Evolutionary conservation across 2,888 invertebrate genomes (phyloP).

Genomic region (Acronicta aceris): DNA sequence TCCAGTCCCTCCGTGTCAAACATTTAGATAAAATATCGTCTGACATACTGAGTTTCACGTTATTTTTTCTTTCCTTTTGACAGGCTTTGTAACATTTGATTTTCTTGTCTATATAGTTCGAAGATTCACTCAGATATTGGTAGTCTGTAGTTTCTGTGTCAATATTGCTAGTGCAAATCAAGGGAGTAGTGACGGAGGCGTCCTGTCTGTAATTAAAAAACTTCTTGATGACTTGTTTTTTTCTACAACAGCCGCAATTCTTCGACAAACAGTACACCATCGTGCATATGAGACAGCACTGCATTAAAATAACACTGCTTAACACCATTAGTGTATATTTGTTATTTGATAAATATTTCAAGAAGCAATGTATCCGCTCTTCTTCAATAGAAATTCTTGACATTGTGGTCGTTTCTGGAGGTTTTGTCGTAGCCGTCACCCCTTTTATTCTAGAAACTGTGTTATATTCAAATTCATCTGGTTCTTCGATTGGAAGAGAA

Average conservation of each 20-base stretch:
- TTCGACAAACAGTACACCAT: constrained; percentile 69
- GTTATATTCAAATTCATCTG: neutral
- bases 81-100: constrained; percentile 81
- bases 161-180: constrained; percentile 77
- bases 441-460: neutral
- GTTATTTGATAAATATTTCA: constrained; percentile 52
- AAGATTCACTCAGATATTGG: constrained; percentile 73
- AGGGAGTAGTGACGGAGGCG: constrained; percentile 79
- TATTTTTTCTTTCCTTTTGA: constrained; percentile 69
- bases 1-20: constrained; percentile 79
- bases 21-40: constrained; percentile 84
- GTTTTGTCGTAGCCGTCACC: neutral
- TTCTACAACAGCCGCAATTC: constrained; percentile 60
- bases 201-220: constrained; percentile 78
- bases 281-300: constrained; percentile 73
- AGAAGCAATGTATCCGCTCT: neutral
- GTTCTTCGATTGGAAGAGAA: neutral
- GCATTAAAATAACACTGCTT: constrained; percentile 63
- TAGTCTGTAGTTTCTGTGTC: constrained; percentile 77
- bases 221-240: constrained; percentile 68
- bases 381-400: neutral
- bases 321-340: constrained; percentile 65
- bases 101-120: constrained; percentile 71
- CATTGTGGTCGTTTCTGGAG: neutral
- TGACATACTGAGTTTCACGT: constrained; percentile 73